Base-by-base conservation (phyloP, 2,888 invertebrate genomes). In the Cacoxenus indagator region DNA sequence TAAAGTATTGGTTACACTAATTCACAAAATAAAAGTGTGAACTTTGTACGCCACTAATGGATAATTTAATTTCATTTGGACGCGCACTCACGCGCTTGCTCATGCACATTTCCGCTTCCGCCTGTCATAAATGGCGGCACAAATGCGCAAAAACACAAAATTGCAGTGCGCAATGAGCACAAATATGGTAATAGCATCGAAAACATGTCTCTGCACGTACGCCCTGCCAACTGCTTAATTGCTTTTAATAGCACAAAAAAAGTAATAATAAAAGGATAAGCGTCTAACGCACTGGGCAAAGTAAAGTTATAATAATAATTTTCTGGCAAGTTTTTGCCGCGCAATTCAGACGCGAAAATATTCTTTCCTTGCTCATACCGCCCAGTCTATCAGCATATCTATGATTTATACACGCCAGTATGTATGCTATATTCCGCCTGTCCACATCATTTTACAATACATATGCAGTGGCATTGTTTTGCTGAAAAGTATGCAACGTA, bases 301-400 rank as follows among this genome's bases (percentile, higher is more conserved):
- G 14, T 37, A 2, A 37, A 11, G 14, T 37, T 37, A 77, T 76
- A 78, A 73, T 74, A 75, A 78, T 78, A 74, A 78, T 81, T 78
- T 79, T 79, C 80, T 74, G 64, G 70, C 71, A 76, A 78, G 78
- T 81, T 81, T 75, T n/a, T n/a, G 76, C n/a, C 76, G 74, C 70
- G 74, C 71, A 74, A 74, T 73, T 76, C 69, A 72, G 69, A 74
- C 72, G 69, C 70, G 68, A 64, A 51, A 67, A 70, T 61, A 69
- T 67, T 69, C 55, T 37, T n/a, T n/a, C n/a, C n/a, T n/a, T n/a
- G n/a, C n/a, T n/a, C n/a, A n/a, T n/a, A n/a, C n/a, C n/a, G n/a
- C n/a, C n/a, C n/a, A n/a, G n/a, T n/a, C n/a, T n/a, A n/a, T n/a
- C n/a, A n/a, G n/a, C n/a, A n/a, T n/a, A n/a, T n/a, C n/a, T n/a